These are phyloP conservation scores for Scolopax mira DNA, from an alignment of 2,113 vertebrate species.

Conservation along the genomic window DNA sequence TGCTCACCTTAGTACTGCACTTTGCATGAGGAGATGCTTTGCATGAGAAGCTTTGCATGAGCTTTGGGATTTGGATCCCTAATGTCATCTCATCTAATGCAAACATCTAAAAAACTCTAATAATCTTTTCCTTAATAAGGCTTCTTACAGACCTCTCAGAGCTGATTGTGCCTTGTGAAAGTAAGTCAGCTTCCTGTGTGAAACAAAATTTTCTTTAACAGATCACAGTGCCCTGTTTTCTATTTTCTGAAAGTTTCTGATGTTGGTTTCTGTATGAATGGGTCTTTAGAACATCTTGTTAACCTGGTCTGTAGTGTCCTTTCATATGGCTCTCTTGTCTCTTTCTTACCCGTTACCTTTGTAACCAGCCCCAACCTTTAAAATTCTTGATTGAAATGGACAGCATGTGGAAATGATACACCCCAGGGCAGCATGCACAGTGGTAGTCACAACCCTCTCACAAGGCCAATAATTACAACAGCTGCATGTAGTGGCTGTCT, in stretches of 20 bases:
- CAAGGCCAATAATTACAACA: not conserved
- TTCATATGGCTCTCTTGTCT: not conserved
- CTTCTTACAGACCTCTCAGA: slow-evolving; percentile 22
- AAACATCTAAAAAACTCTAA: slow-evolving; percentile 48
- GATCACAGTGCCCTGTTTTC: not conserved
- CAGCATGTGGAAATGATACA: not conserved
- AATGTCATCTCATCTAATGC: slow-evolving; percentile 14
- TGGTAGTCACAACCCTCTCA: not conserved
- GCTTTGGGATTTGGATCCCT: slow-evolving; percentile 36
- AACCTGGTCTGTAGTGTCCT: not conserved
- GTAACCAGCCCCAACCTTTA: not conserved
- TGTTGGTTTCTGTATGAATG: not conserved
- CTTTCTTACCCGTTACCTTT: not conserved
- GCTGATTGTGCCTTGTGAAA: slow-evolving; percentile 9
- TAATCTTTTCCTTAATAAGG: slow-evolving; percentile 54
- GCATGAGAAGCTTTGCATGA: slow-evolving; percentile 37
- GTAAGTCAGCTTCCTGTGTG: slow-evolving; percentile 29
- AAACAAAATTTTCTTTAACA: slow-evolving; percentile 31
- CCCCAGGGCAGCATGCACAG: not conserved
- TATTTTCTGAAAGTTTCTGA: slow-evolving; percentile 1
- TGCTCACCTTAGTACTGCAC: not conserved
- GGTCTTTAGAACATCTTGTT: not conserved
- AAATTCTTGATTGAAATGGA: not conserved
- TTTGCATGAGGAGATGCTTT: slow-evolving; percentile 31
- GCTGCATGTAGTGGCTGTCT: not conserved